Evolutionary conservation across 1,140 invertebrate species (phyloP).

Genomic region (Drosophila navojoa): DNA sequence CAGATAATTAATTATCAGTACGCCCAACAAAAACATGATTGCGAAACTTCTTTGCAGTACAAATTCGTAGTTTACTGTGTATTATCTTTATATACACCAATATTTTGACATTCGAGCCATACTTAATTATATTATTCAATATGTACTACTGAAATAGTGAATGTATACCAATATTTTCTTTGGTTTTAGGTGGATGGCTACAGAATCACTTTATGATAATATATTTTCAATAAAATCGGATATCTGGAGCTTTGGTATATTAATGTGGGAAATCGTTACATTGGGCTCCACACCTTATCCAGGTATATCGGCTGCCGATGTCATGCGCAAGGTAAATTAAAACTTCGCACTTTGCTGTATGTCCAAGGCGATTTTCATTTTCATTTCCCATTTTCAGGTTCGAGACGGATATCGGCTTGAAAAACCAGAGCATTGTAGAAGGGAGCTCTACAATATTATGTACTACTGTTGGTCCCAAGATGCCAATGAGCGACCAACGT

Average conservation of each 20-base stretch:
- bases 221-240: constrained; percentile 96
- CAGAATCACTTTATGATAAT: constrained; percentile 95
- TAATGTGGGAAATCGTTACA: constrained; percentile 97
- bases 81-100: too few relatives aligned
- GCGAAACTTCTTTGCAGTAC: too few relatives aligned
- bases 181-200: constrained; percentile 94
- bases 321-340: constrained; percentile 88
- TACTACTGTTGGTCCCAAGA: constrained; percentile 96
- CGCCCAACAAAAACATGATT: too few relatives aligned
- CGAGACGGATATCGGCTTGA: constrained; percentile 93
- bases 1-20: too few relatives aligned
- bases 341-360: neutral
- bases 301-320: constrained; percentile 92
- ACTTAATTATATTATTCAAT: too few relatives aligned
- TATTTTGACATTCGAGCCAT: too few relatives aligned
- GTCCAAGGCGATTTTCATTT: neutral
- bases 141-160: neutral
- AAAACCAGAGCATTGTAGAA: constrained; percentile 94
- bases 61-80: too few relatives aligned
- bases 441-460: constrained; percentile 96
- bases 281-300: constrained; percentile 95
- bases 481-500: constrained; percentile 90
- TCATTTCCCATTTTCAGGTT: constrained; percentile 85
- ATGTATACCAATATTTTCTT: neutral
- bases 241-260: constrained; percentile 96